Conservation (phyloP, 2,113 vertebrate genomes). For the Fulica atra region DNA sequence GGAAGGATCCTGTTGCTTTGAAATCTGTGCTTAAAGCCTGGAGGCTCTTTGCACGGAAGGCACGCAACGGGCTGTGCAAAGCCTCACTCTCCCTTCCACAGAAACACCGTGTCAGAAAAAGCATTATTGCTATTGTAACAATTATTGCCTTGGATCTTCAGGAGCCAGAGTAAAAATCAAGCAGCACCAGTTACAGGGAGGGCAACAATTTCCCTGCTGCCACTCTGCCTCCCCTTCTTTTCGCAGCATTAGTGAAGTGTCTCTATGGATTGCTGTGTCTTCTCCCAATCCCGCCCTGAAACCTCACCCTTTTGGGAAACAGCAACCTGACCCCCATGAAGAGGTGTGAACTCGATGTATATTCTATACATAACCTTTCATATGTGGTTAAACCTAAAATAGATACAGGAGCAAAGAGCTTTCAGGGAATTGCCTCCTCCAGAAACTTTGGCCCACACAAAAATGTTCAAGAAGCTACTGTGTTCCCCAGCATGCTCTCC, state of each 20-base stretch:
- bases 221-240: not conserved
- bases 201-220: not conserved
- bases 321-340: not conserved
- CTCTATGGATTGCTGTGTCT: not conserved
- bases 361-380: not conserved
- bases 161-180: not conserved
- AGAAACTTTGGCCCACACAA: not conserved
- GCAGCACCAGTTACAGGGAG: accelerated
- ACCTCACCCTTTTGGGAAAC: not conserved
- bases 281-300: not conserved
- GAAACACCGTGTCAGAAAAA: not conserved
- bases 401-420: not conserved
- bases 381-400: not conserved
- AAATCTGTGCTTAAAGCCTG: not conserved
- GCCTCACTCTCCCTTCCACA: not conserved
- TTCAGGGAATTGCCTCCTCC: not conserved
- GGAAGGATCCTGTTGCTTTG: not conserved
- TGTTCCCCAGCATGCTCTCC: not conserved
- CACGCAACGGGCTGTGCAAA: accelerated
- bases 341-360: not conserved
- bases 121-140: not conserved
- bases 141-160: not conserved
- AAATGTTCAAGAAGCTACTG: not conserved
- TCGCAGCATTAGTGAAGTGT: not conserved
- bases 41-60: not conserved